Evolutionary conservation across 2,797 vertebrate genomes (phyloP), one percentile per base, ranked within the genome.

Genomic region (Loriculus beryllinus): DNA sequence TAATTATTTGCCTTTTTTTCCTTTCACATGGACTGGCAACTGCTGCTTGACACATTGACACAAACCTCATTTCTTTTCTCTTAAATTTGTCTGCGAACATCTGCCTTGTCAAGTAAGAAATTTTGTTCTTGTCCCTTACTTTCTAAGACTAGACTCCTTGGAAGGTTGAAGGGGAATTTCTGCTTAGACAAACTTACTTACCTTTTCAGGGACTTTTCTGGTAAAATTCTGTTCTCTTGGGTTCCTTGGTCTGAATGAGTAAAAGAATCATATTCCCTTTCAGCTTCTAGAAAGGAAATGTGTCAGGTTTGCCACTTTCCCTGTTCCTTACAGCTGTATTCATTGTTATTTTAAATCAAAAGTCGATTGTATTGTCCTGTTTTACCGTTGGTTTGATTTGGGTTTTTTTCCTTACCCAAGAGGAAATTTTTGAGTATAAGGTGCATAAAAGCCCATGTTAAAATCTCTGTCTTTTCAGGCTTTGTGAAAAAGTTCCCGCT

Each of bases 401-500:
- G 26, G 21, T 21, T 33, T 33, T 56, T 45, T 42, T 21, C 21
- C 35, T 54, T 74, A 43, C 39, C 43, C 31, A 7, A 18, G 16
- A 63, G n/a, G 20, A 10, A 56, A 40, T 78, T 86, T 4, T 42
- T 60, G 28, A 13, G 29, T 60, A 76, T 82, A 40, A 40, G n/a
- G 3, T 60, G 40, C 31, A 40, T 49, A 49, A 75, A 79, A 14
- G 3, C 17, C 71, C 0, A 0, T 25, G 10, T 54, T 87, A 77
- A 60, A 49, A 42, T 15, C 14, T 72, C 47, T 79, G 23, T 48
- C 13, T 87, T 96, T 93, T 29, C 39, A 97, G 97, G 59, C 77
- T 97, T 79, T 99, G 97, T 97, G 98, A 98, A 98, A 98, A 98
- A 95, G 95, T 97, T 88, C 97, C 98, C 19, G 45, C 97, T 39